A percentile compares a stretch with the other conserved stretches of the same genome.
Evolutionary conservation across 2,797 vertebrate species (phyloP).

Genomic region (Petrocephalus sullivani): DNA sequence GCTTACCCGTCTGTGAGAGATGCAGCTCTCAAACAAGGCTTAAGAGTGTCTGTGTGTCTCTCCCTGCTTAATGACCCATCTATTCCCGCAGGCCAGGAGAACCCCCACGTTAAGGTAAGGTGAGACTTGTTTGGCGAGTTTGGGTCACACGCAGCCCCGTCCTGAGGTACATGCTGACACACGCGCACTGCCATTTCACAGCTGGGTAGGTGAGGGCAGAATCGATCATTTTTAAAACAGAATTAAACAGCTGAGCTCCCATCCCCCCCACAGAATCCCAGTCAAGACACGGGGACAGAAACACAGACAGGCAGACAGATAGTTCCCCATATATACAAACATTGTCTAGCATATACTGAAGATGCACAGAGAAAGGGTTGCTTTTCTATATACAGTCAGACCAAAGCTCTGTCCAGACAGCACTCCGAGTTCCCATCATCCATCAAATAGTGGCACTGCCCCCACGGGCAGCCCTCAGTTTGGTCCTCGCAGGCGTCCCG

Average conservation of each 20-base stretch:
- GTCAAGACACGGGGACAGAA: slow-evolving; percentile 41
- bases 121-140: background rate
- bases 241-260: background rate
- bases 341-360: slow-evolving; percentile 56
- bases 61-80: background rate
- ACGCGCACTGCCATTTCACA: background rate
- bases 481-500: background rate
- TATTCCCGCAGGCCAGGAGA: background rate
- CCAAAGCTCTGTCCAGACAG: background rate
- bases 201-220: background rate
- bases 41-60: background rate
- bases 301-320: slow-evolving; percentile 54
- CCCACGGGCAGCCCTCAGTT: background rate
- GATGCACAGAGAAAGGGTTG: slow-evolving; percentile 56
- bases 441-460: background rate
- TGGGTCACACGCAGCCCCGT: background rate
- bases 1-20: background rate
- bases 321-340: slow-evolving; percentile 54
- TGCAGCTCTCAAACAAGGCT: background rate
- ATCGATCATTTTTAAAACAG: background rate
- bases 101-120: too few relatives aligned
- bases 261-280: slow-evolving; percentile 24
- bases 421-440: background rate
- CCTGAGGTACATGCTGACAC: background rate
- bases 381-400: slow-evolving; percentile 21